phyloP scores from a whole-genome alignment of 1,140 invertebrate genomes.

The Ylistrum balloti region DNA sequence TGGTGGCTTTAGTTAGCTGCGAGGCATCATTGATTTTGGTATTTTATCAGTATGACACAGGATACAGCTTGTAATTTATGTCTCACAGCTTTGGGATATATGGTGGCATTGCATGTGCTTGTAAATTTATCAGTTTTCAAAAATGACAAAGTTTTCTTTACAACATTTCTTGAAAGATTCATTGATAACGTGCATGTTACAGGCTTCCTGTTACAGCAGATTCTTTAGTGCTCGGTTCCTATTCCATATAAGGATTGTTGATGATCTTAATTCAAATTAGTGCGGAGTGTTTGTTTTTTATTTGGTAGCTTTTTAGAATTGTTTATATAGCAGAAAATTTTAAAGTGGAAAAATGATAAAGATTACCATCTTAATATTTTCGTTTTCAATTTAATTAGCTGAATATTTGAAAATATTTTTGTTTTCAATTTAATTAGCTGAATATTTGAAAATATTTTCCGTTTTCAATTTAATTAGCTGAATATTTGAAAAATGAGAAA shows the following conservation, averaged over 20 bases:
- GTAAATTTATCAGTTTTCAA: background rate
- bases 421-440: too few relatives aligned
- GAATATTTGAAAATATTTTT: too few relatives aligned
- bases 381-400: too few relatives aligned
- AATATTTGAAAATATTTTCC: too few relatives aligned
- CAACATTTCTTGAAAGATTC: background rate
- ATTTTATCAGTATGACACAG: background rate
- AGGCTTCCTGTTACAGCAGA: background rate
- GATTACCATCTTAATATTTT: too few relatives aligned
- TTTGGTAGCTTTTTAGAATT: too few relatives aligned
- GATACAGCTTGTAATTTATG: background rate
- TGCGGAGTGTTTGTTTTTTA: too few relatives aligned
- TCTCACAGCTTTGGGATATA: background rate
- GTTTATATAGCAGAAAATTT: too few relatives aligned
- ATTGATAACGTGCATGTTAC: background rate
- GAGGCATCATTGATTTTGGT: background rate
- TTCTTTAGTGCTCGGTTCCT: background rate
- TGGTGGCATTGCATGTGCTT: background rate
- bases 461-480: too few relatives aligned
- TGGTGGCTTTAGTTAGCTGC: background rate
- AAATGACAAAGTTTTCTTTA: background rate
- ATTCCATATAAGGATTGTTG: background rate
- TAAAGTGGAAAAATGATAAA: too few relatives aligned
- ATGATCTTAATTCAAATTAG: too few relatives aligned
- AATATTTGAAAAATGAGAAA: too few relatives aligned